Evolutionary conservation across 1,140 invertebrate genomes (phyloP).

Genomic region (Halictus rubicundus): DNA sequence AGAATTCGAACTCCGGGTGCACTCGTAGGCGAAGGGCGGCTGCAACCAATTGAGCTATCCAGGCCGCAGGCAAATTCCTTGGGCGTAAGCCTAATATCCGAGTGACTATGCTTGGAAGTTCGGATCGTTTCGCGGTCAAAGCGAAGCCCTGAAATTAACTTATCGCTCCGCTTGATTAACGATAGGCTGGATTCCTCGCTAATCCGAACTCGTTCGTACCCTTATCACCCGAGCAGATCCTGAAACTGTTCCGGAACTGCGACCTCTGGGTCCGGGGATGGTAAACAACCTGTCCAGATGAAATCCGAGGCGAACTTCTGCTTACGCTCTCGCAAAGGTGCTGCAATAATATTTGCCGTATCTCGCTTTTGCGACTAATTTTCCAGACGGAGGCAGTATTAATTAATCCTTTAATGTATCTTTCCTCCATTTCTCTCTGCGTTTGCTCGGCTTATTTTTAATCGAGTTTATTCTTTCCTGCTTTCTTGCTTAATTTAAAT

Average conservation of each 20-base stretch:
- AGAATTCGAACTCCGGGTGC: background rate
- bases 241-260: conserved; percentile 50
- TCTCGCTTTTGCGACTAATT: too few relatives aligned
- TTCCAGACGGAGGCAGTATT: too few relatives aligned
- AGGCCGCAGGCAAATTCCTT: background rate
- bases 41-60: conserved; percentile 10
- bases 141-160: conserved; percentile 16
- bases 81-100: conserved; percentile 2
- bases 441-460: too few relatives aligned
- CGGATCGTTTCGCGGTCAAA: background rate
- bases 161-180: conserved; percentile 20
- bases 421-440: too few relatives aligned
- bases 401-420: too few relatives aligned
- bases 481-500: too few relatives aligned
- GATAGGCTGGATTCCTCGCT: conserved; percentile 30
- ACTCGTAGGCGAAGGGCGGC: background rate
- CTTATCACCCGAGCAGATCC: conserved; percentile 43
- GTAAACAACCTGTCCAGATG: background rate
- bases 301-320: too few relatives aligned
- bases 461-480: too few relatives aligned
- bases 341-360: background rate
- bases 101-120: background rate
- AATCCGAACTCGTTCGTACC: conserved; percentile 19
- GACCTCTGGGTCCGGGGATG: conserved; percentile 33
- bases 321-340: too few relatives aligned